Percentiles rank a stretch among this genome's conserved stretches.
These are phyloP conservation scores for Trachemys scripta DNA, from an alignment of 2,113 vertebrate species.

Conservation along the genomic window DNA sequence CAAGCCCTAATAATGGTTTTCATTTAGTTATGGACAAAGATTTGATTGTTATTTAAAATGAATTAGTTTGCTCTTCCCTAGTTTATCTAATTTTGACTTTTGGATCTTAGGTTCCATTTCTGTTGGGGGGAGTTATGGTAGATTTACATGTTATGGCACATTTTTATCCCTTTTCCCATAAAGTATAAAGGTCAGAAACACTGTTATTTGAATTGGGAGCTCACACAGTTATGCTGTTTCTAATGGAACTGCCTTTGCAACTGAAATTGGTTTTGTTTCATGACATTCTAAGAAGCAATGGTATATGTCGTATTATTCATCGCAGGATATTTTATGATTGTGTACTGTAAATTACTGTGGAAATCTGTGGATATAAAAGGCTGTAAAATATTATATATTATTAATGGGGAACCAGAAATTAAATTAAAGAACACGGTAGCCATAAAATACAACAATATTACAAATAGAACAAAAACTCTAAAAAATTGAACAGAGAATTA, in stretches of 20 bases:
- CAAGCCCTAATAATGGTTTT: not conserved
- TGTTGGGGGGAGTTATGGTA: not conserved
- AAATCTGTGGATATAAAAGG: conserved; percentile 34
- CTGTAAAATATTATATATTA: conserved; percentile 12
- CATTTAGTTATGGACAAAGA: not conserved
- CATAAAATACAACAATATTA: conserved; percentile 32
- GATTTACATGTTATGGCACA: not conserved
- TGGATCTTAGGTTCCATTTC: not conserved
- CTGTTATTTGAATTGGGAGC: conserved; percentile 16
- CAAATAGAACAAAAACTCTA: not conserved
- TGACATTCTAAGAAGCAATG: conserved; percentile 47
- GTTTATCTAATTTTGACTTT: not conserved
- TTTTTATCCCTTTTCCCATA: not conserved
- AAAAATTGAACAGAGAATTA: not conserved
- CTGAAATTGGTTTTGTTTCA: conserved; percentile 35
- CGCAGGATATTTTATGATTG: conserved; percentile 30
- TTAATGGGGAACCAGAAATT: conserved; percentile 44
- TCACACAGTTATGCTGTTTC: conserved; percentile 42
- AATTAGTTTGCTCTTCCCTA: not conserved
- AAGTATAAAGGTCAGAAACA: conserved; percentile 28
- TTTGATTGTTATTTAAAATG: not conserved
- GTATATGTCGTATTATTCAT: conserved; percentile 21
- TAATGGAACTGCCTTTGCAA: conserved; percentile 4
- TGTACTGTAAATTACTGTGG: conserved; percentile 27
- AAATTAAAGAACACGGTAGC: conserved; percentile 16